Evolutionary conservation across 2,113 vertebrate species (phyloP).

Genomic region (Brachypteracias leptosomus): DNA sequence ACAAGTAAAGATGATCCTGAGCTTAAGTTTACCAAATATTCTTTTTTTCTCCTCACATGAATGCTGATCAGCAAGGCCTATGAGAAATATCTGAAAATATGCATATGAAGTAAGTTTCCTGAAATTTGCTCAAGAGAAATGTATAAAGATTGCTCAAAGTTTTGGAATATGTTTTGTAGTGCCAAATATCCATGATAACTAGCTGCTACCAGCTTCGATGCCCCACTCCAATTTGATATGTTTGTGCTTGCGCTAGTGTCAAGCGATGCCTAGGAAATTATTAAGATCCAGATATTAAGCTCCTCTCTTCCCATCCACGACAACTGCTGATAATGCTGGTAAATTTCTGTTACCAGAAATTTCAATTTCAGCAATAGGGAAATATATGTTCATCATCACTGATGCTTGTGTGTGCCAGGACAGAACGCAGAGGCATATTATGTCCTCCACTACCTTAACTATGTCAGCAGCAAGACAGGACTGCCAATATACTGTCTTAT

Average conservation of each 20-base stretch:
- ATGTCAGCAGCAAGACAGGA: not conserved
- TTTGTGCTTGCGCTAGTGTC: not conserved
- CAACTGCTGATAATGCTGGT: not conserved
- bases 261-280: not conserved
- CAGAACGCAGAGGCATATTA: not conserved
- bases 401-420: not conserved
- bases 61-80: rapidly evolving
- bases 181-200: not conserved
- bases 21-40: not conserved
- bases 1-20: not conserved
- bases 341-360: not conserved
- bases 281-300: not conserved
- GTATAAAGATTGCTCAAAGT: not conserved
- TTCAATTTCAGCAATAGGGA: not conserved
- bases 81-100: not conserved
- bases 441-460: not conserved
- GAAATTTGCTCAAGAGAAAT: not conserved
- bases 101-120: not conserved
- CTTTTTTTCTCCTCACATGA: not conserved
- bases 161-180: not conserved
- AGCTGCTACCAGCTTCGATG: not conserved
- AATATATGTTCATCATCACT: not conserved
- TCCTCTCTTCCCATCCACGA: not conserved
- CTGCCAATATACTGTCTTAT: not conserved
- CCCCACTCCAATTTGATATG: too few relatives aligned